These are phyloP conservation scores for Cantharis rufa DNA, from an alignment of 2,888 invertebrate species.

Conservation along the genomic window DNA sequence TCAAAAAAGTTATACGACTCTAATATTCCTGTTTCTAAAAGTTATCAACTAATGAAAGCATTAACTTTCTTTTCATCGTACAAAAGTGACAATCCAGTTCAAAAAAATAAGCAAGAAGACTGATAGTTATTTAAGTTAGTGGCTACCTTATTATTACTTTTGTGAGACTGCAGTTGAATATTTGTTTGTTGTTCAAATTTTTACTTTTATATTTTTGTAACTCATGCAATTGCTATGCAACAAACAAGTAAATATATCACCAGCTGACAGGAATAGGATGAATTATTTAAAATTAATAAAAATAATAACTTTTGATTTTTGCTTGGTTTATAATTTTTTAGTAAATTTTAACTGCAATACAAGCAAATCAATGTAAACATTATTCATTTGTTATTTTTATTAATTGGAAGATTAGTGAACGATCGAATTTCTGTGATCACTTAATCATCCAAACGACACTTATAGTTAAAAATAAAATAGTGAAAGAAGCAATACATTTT, in stretches of 20 bases:
- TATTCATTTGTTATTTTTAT: neutral
- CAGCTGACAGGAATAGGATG: neutral
- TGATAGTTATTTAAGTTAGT: slow-evolving; percentile 29
- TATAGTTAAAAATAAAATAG: neutral
- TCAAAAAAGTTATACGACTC: slow-evolving; percentile 82
- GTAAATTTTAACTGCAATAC: neutral
- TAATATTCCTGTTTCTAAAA: slow-evolving; percentile 88
- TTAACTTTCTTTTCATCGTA: slow-evolving; percentile 86
- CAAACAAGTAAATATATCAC: no score
- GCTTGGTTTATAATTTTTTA: neutral
- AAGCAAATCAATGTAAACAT: neutral
- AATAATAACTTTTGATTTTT: neutral
- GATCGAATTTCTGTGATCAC: neutral
- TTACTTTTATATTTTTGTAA: neutral
- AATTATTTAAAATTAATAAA: neutral
- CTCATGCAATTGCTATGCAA: neutral
- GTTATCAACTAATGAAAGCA: slow-evolving; percentile 89
- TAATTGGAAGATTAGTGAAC: neutral
- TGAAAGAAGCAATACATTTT: neutral
- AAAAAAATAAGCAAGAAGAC: slow-evolving; percentile 39
- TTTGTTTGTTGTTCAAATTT: neutral
- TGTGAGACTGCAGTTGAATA: neutral
- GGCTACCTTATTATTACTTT: neutral
- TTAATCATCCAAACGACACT: neutral
- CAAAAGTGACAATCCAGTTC: slow-evolving; percentile 63